Evolutionary conservation across 2,888 invertebrate genomes (phyloP), one percentile per base, ranked within the genome.

Genomic region (Cyrtodaria siliqua): DNA sequence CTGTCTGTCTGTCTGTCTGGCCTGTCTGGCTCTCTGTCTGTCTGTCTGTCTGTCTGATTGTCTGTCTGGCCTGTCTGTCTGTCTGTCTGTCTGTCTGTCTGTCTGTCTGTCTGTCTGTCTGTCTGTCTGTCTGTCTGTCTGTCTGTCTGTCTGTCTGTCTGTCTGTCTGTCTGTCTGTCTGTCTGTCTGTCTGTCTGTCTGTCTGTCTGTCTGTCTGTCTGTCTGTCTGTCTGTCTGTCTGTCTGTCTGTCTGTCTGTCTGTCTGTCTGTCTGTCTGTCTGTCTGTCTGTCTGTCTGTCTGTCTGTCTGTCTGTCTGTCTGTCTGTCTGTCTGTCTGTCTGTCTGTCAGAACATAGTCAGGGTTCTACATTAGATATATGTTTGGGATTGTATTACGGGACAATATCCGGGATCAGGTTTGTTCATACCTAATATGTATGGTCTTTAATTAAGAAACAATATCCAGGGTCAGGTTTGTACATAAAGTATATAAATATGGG

Each of bases 161-260:
- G n/a, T 57, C 20, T 57, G 20, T 38, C 20, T 27, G 20, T 44
- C 42, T 60, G 60, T 60, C 60, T 60, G 60, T 60, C 60, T 60
- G 47, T 60, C 44, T 60, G 44, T 60, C 44, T 44, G 26, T 60
- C 42, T 44, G 60, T 44, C 60, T 60, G 60, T 44, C 60, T 60
- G 44, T 60, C 44, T 60, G 44, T 44, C 44, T 60, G 23, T 60
- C 42, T 60, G 47, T 60, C 60, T 60, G 60, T 60, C 47, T 60
- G 44, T 42, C 44, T 60, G 44, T 60, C 60, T 60, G 44, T 44
- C 60, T 60, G 60, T 44, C 60, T 60, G 44, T 60, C 60, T 60
- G 60, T 60, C 60, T 60, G 60, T 60, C 42, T 60, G 44, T 60
- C 44, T 60, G 60, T 60, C 60, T 44, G 44, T 60, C 60, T 60